Evolutionary conservation across 2,113 vertebrate species (phyloP), one percentile per base, ranked within the genome.

Genomic region (Labeo catla): DNA sequence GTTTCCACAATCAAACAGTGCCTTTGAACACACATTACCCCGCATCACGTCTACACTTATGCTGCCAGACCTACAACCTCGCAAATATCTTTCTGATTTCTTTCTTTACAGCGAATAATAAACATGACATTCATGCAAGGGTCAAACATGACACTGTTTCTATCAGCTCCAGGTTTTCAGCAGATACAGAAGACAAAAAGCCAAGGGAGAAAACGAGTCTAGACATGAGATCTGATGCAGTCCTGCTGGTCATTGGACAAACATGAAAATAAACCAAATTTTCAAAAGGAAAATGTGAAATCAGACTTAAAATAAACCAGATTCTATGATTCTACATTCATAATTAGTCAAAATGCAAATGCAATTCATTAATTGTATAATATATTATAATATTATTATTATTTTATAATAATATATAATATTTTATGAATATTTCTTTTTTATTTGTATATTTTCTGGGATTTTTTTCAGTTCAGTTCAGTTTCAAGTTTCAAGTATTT

Each of bases 1-100:
- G 5, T 63, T 86, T 81, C 85, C 80, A 43, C 45, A 76, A 54
- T 1, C 59, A 21, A 57, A 74, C 49, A 73, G 11, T n/a, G 2
- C 49, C 21, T 21, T 70, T 28, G 9, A 54, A 61, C 16, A 73
- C 28, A 50, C 7, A 6, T 72, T 45, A 43, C 68, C 68, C 34
- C 15, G 10, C 49, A 47, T 76, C 47, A 81, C 28, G 28, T 45
- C 28, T 21, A 10, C 79, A 63, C 16, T n/a, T 7, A 6, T n/a
- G 74, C 12, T 52, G 3, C 47, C 47, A 52, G 74, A 76, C 74
- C 49, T 0, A 15, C 23, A 21, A 76, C n/a, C 73, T 50, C 45
- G 19, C 54, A 19, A 59, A 21, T 21, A 59, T 59, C 6, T 21
- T 6, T 8, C 8, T 7, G 0, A 4, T 57, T 57, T 57, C 54